Conservation (phyloP, 2,113 vertebrate species). For the Odocoileus virginianus region DNA sequence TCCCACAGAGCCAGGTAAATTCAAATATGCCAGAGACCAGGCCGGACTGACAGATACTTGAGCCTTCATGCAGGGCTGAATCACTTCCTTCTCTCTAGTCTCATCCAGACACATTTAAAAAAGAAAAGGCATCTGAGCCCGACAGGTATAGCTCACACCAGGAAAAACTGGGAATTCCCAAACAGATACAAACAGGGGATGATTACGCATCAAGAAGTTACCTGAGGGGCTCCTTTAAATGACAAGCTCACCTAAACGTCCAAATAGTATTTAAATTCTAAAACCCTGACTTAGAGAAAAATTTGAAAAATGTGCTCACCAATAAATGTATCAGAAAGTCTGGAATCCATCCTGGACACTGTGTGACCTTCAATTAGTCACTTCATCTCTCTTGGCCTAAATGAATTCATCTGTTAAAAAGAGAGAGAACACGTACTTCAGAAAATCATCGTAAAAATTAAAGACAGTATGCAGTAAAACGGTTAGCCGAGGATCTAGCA, state of each 20-base stretch:
- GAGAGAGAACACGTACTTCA: background rate
- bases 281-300: background rate
- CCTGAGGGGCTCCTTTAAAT: background rate
- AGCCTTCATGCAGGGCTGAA: background rate
- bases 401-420: constrained; percentile 13
- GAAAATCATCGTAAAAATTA: background rate
- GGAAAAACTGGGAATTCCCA: background rate
- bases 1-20: background rate
- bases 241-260: background rate
- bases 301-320: constrained; percentile 60
- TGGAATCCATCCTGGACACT: constrained; percentile 41
- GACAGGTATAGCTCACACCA: background rate
- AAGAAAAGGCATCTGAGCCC: background rate
- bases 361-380: constrained; percentile 21
- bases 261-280: background rate
- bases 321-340: constrained; percentile 18
- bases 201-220: background rate
- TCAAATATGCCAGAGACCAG: background rate
- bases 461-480: background rate
- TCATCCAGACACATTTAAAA: background rate
- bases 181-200: background rate
- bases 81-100: constrained; percentile 13
- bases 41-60: background rate
- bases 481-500: background rate
- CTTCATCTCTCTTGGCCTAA: constrained; percentile 44